phyloP scores from a whole-genome alignment of 2,888 invertebrate species.

The Oscheius onirici region DNA sequence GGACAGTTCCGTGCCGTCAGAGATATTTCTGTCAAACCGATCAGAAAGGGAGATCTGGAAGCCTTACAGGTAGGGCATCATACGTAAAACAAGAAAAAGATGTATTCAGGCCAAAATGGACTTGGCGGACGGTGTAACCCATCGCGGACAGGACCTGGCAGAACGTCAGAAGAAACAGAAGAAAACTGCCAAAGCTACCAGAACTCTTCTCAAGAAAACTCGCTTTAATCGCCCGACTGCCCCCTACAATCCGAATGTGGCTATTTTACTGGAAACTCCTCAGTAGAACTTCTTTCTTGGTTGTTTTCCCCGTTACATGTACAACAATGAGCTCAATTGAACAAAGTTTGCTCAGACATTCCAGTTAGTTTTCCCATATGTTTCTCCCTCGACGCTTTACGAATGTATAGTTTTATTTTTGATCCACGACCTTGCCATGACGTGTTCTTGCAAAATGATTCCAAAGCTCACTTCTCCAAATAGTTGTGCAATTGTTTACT shows the following conservation, averaged over 20 bases:
- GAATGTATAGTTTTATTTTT: background rate
- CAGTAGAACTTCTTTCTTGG: too few species aligned
- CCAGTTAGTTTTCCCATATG: background rate
- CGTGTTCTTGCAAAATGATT: background rate
- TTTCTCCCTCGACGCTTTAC: background rate
- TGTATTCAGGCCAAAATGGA: slow-evolving; percentile 62
- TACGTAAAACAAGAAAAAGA: slow-evolving; percentile 62
- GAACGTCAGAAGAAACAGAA: slow-evolving; percentile 70
- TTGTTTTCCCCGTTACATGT: background rate
- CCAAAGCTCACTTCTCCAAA: slow-evolving; percentile 12
- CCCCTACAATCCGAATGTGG: slow-evolving; percentile 30
- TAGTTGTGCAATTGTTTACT: slow-evolving; percentile 17
- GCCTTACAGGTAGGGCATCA: slow-evolving; percentile 15
- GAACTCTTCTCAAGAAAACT: slow-evolving; percentile 64
- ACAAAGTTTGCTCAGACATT: slow-evolving; percentile 8
- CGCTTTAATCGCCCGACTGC: slow-evolving; percentile 54
- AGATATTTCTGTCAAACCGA: slow-evolving; percentile 93
- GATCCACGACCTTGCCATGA: slow-evolving; percentile 9
- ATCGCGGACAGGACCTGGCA: slow-evolving; percentile 68
- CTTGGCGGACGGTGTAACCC: slow-evolving; percentile 68
- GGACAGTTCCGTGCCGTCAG: slow-evolving; percentile 95
- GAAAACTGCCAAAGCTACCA: slow-evolving; percentile 65
- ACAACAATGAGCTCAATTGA: slow-evolving; percentile 8
- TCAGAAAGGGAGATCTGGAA: slow-evolving; percentile 76
- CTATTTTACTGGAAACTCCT: slow-evolving; percentile 38